Conservation (phyloP, 2,113 vertebrate genomes). For the Hipposideros armiger region DNA sequence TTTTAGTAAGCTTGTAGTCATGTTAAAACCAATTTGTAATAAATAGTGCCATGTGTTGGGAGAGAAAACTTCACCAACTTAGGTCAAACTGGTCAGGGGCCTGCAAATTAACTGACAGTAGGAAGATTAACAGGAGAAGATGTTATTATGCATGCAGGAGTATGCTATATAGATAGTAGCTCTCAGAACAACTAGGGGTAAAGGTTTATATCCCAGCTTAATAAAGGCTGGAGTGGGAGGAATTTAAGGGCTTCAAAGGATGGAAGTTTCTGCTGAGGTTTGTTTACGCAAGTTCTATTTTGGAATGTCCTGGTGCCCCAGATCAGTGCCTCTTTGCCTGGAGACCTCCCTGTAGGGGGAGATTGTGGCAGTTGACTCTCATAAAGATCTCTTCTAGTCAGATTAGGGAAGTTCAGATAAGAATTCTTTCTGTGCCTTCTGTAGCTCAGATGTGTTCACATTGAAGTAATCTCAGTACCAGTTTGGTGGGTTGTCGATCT, state of each 20-base stretch:
- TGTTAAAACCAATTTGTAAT: conserved; percentile 38
- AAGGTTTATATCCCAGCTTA: not conserved
- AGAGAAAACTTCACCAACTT: not conserved
- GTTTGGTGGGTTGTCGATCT: not conserved
- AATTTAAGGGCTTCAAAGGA: not conserved
- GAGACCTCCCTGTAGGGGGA: not conserved
- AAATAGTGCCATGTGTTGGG: not conserved
- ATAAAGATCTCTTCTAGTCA: not conserved
- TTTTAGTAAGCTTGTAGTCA: not conserved
- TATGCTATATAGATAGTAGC: not conserved
- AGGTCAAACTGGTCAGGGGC: not conserved
- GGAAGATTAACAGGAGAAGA: not conserved
- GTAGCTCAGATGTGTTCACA: not conserved
- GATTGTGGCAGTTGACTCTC: not conserved
- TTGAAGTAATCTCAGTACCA: not conserved
- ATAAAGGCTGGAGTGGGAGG: not conserved
- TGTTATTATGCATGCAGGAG: not conserved
- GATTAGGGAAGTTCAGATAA: not conserved
- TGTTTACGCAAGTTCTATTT: not conserved
- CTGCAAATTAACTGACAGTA: conserved; percentile 27
- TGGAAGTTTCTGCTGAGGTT: not conserved
- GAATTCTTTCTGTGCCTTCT: not conserved
- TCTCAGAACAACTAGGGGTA: not conserved
- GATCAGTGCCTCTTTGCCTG: not conserved
- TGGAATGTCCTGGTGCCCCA: not conserved